Evolutionary conservation across 2,797 vertebrate genomes (phyloP).

Genomic region (Danio tinwini): DNA sequence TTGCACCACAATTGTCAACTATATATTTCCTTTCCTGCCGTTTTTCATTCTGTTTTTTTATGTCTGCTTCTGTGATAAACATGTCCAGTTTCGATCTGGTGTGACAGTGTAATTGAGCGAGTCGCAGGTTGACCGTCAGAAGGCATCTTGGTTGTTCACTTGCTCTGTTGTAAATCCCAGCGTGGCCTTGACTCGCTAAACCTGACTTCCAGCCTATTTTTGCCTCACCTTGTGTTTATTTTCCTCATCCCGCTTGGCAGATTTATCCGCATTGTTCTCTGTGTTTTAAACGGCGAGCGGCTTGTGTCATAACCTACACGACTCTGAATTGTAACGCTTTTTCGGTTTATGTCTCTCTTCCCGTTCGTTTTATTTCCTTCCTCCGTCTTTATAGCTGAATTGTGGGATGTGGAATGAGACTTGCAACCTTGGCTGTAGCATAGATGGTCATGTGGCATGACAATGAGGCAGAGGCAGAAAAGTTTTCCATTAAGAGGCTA

Average conservation of each 20-base stretch:
- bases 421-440: conserved; percentile 37
- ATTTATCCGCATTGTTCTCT: conserved; percentile 43
- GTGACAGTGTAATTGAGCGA: conserved; percentile 61
- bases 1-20: conserved; percentile 35
- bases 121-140: conserved; percentile 43
- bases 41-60: conserved; percentile 62
- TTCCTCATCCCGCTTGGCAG: conserved; percentile 36
- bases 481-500: neutral
- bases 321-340: conserved; percentile 35
- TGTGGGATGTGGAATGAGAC: conserved; percentile 25
- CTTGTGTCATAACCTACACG: conserved; percentile 39
- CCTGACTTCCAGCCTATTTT: conserved; percentile 52
- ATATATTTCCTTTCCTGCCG: conserved; percentile 43
- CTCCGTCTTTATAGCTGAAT: conserved; percentile 44
- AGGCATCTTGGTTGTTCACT: conserved; percentile 44
- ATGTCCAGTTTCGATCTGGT: conserved; percentile 57
- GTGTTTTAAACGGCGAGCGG: conserved; percentile 33
- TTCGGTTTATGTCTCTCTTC: conserved; percentile 51
- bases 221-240: conserved; percentile 54
- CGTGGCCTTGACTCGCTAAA: conserved; percentile 77
- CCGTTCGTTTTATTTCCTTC: conserved; percentile 37
- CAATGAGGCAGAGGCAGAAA: conserved; percentile 32
- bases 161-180: conserved; percentile 71
- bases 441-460: conserved; percentile 22
- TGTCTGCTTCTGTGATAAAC: conserved; percentile 55